Evolutionary conservation across 2,113 vertebrate genomes (phyloP), one percentile per base, ranked within the genome.

Genomic region (Sisor rabdophorus): DNA sequence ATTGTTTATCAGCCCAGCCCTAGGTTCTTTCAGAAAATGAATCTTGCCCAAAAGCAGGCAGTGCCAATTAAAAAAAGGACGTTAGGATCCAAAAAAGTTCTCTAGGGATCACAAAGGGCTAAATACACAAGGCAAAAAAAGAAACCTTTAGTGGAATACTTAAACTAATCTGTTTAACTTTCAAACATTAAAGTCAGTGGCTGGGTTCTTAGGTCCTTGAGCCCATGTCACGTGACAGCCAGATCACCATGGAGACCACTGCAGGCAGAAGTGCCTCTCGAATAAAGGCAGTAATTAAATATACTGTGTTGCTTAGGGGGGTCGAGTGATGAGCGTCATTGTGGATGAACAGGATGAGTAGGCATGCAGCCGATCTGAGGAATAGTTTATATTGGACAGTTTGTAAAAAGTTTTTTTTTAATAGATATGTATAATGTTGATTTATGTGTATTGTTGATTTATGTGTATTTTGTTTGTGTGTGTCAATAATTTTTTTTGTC

Each of bases 281-380:
- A 50, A 54, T 55, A 47, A 75, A 32, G 32, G 59, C 48, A 32
- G 28, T 76, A 68, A 82, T 82, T 76, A 82, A 73, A 76, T 44
- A 79, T 53, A 72, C 11, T 22, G 59, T 50, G 15, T 58, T 70
- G 65, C 64, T 79, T 47, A 15, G 61, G 19, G 44, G 53, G 67
- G 60, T 77, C 75, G 44, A 69, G 32, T 71, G 24, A 1, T 19
- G 36, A 24, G 24, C n/a, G 40, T 68, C 30, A 61, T 77, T 63
- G 17, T 68, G 40, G 52, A 69, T 15, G 72, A 54, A 69, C 47
- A 7, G 50, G 26, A 47, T 2, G 20, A 26, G 32, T 53, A 24
- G 61, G 13, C 67, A 47, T 30, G 11, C 11, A 52, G 19, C 52
- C 0, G 47, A 64, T 50, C 26, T 20, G 19, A 8, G 19, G 48